A percentile compares a stretch with the other conserved stretches of the same genome.
Conservation (phyloP, 2,113 vertebrate species). For the Choloepus hoffmanni region DNA sequence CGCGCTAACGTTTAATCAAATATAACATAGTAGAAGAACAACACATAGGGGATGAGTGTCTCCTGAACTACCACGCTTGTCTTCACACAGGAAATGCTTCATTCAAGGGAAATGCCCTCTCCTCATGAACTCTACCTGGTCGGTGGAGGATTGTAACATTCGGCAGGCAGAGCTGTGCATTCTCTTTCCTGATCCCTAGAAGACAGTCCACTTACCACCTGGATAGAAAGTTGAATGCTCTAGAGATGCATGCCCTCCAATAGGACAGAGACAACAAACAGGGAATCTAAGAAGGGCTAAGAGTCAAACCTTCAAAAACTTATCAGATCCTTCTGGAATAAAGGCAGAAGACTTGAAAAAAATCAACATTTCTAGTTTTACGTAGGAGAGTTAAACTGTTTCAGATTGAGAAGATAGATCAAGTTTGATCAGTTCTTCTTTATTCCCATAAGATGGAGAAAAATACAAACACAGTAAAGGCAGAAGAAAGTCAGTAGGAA, state of each 20-base stretch:
- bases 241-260: neutral
- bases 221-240: neutral
- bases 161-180: neutral
- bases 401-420: neutral
- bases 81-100: constrained; percentile 30
- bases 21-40: neutral
- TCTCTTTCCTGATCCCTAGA: neutral
- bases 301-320: neutral
- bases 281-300: neutral
- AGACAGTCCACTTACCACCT: neutral
- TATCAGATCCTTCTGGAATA: neutral
- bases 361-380: neutral
- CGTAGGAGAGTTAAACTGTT: neutral
- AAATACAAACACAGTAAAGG: neutral
- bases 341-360: constrained; percentile 15
- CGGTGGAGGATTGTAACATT: neutral
- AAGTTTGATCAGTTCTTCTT: neutral
- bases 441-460: neutral
- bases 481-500: neutral
- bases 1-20: neutral
- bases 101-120: neutral
- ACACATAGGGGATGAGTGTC: neutral
- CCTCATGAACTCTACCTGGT: neutral
- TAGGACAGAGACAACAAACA: neutral
- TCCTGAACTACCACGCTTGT: neutral